Evolutionary conservation across 2,888 invertebrate genomes (phyloP).

Genomic region (Leptopterna dolabrata): DNA sequence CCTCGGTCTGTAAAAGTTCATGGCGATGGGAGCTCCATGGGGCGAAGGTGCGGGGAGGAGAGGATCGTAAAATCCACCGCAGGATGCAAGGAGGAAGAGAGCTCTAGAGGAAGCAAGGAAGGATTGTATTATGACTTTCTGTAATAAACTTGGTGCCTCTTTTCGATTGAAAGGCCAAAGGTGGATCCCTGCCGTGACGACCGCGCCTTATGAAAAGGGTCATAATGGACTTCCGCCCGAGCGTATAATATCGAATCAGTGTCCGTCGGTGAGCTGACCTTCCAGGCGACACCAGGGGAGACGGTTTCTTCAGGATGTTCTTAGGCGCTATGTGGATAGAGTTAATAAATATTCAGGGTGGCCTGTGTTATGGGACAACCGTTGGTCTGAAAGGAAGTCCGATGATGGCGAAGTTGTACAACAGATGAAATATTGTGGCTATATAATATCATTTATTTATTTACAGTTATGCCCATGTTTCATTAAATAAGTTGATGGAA

Average conservation of each 20-base stretch:
- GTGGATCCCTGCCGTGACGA: background rate
- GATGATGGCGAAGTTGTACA: no score
- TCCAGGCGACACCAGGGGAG: background rate
- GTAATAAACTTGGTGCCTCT: background rate
- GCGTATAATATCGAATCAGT: background rate
- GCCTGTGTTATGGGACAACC: no score
- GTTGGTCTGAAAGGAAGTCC: no score
- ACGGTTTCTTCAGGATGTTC: no score
- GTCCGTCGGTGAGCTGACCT: background rate
- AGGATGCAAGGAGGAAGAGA: background rate
- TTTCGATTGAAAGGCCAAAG: background rate
- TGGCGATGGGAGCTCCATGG: no score
- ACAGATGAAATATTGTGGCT: no score
- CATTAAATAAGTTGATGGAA: no score
- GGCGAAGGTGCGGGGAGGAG: background rate
- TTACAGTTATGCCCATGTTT: no score
- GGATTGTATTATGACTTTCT: background rate
- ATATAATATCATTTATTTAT: no score
- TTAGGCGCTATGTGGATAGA: no score
- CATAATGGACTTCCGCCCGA: background rate
- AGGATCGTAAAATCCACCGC: background rate
- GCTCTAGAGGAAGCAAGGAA: background rate
- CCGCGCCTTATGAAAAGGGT: constrained; percentile 1
- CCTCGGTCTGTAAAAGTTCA: no score
- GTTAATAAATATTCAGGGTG: no score